phyloP scores from a whole-genome alignment of 1,140 invertebrate genomes.

The Diachasmimorpha longicaudata region DNA sequence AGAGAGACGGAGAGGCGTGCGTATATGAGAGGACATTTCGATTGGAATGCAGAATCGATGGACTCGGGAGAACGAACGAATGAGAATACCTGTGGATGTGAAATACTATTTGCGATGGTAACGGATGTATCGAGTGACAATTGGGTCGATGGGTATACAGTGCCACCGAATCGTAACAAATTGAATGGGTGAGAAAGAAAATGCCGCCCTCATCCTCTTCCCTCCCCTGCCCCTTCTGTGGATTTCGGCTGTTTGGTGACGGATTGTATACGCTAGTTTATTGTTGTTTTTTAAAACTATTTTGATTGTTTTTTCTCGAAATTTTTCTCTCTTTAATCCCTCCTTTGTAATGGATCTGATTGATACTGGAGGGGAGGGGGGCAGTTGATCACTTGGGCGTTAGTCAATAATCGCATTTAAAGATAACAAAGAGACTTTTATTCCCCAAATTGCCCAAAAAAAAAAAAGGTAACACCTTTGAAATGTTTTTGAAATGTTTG shows the following conservation, averaged over 20 bases:
- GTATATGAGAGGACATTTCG: background rate
- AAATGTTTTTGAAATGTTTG: too few species aligned
- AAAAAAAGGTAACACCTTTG: too few species aligned
- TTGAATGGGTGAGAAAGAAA: background rate
- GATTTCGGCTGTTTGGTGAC: slow-evolving; percentile 11
- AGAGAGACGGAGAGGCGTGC: background rate
- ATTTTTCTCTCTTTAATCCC: background rate
- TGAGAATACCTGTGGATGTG: slow-evolving; percentile 3
- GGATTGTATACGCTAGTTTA: background rate
- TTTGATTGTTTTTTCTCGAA: background rate
- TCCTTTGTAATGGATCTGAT: background rate
- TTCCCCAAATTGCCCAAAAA: too few species aligned
- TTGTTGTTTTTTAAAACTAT: too few species aligned
- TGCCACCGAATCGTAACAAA: background rate
- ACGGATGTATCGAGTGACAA: slow-evolving; percentile 27
- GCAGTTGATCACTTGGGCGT: too few species aligned
- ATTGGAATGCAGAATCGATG: slow-evolving; percentile 9
- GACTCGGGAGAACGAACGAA: background rate
- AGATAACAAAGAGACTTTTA: too few species aligned
- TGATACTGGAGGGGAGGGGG: background rate
- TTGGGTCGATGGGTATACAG: slow-evolving; percentile 18
- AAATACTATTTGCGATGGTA: slow-evolving; percentile 22
- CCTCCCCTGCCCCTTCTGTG: background rate
- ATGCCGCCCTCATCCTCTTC: background rate
- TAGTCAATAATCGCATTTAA: too few species aligned